Evolutionary conservation across 30 jellyfish, hydroid and myxozoan genomes (phyloP).

Genomic region (Nemopilema nomurai): DNA sequence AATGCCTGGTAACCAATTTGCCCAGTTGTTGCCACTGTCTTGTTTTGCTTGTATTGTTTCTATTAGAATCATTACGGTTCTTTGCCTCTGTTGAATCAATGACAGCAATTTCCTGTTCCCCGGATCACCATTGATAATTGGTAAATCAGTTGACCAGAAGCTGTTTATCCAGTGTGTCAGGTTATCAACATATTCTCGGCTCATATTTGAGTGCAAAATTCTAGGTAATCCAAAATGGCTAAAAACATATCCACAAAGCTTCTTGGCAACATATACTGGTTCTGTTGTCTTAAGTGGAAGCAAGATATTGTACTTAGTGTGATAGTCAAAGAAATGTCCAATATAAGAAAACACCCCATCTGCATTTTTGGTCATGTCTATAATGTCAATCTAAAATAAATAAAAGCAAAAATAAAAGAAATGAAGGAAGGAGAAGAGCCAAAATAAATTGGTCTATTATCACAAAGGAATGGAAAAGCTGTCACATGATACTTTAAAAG

Average conservation of each 20-base stretch:
- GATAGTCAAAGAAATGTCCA: conserved; percentile 95
- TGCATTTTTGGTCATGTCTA: conserved; percentile 85
- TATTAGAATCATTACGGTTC: conserved; percentile 78
- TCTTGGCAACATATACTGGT: conserved; percentile 72
- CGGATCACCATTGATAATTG: conserved; percentile 89
- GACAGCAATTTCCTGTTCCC: conserved; percentile 58
- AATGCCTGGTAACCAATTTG: conserved; percentile 94
- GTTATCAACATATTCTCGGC: conserved; percentile 76
- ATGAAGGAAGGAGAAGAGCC: not conserved
- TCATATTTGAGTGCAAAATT: conserved; percentile 77
- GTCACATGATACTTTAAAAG: no score
- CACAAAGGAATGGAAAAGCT: no score
- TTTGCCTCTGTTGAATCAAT: conserved; percentile 78
- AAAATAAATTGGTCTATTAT: not conserved
- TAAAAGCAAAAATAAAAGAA: not conserved
- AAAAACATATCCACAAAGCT: conserved; percentile 87
- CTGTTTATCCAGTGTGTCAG: conserved; percentile 70
- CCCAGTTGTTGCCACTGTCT: conserved; percentile 69
- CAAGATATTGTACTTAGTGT: conserved; percentile 85
- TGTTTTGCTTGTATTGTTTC: conserved; percentile 85
- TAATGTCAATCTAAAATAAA: conserved; percentile 69
- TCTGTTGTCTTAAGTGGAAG: conserved; percentile 84
- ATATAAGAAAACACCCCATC: conserved; percentile 83
- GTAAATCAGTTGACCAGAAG: conserved; percentile 94
- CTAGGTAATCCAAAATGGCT: conserved; percentile 92